These are phyloP conservation scores for Brachionus rubens DNA, from an alignment of 1,140 invertebrate species.

Conservation along the genomic window DNA sequence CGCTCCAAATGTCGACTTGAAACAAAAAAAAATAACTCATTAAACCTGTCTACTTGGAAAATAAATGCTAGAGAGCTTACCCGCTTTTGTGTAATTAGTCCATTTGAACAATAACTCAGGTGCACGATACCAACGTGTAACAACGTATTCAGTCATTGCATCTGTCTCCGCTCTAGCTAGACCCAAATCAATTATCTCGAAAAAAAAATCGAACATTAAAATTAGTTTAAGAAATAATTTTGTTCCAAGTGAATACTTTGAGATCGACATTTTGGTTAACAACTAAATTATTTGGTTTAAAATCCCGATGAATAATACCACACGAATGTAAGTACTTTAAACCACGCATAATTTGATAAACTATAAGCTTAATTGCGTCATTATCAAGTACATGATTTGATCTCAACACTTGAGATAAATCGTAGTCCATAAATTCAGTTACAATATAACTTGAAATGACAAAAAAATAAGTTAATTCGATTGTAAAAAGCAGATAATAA, in stretches of 20 bases:
- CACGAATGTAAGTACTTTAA: constrained; percentile 97
- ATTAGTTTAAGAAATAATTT: not conserved
- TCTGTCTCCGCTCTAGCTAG: constrained; percentile 81
- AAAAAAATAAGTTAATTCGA: too few relatives aligned
- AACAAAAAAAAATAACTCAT: not conserved
- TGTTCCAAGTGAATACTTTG: constrained; percentile 63
- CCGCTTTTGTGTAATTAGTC: not conserved
- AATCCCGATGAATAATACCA: constrained; percentile 94
- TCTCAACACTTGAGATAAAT: too few relatives aligned
- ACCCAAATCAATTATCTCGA: constrained; percentile 93
- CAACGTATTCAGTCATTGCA: constrained; percentile 99
- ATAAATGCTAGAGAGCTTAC: not conserved
- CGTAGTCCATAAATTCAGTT: too few relatives aligned
- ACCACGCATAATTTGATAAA: constrained; percentile 95
- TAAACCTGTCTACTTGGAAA: not conserved
- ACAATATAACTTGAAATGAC: too few relatives aligned
- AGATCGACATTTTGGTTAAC: constrained; percentile 99
- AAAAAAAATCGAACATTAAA: not conserved
- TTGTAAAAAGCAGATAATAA: too few relatives aligned
- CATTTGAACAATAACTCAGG: constrained; percentile 97
- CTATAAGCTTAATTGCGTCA: constrained; percentile 97
- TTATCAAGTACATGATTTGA: too few relatives aligned
- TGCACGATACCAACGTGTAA: constrained; percentile 82
- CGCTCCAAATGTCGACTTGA: constrained; percentile 80
- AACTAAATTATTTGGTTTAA: constrained; percentile 97